Percentiles rank a stretch among this genome's conserved stretches.
phyloP scores from a whole-genome alignment of 2,888 invertebrate species.

The Ischnura elegans region DNA sequence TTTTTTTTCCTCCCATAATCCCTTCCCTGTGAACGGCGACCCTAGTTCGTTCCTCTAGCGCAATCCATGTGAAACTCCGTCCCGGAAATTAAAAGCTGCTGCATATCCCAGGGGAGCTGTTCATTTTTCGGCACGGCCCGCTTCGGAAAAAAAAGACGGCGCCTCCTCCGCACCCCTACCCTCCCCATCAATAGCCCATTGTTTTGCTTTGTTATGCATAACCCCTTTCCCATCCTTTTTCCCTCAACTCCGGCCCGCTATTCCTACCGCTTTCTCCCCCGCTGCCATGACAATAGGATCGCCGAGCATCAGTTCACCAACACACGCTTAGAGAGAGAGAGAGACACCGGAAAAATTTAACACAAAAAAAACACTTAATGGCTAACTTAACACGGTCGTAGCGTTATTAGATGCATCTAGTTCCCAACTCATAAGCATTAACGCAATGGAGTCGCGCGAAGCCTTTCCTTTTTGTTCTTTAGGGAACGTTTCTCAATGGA shows the following conservation, averaged over 20 bases:
- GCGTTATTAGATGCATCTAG: conserved; percentile 26
- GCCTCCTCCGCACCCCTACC: too few relatives aligned
- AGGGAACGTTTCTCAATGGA: neutral
- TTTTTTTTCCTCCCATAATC: neutral
- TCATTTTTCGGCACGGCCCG: conserved; percentile 36
- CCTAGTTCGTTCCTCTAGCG: conserved; percentile 32
- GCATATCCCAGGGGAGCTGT: conserved; percentile 52
- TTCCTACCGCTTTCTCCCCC: conserved; percentile 54
- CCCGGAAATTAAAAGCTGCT: conserved; percentile 47
- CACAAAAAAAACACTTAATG: neutral
- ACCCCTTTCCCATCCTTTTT: conserved; percentile 60
- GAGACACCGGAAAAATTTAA: conserved; percentile 26
- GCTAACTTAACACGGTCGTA: neutral
- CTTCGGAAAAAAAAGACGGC: conserved; percentile 14
- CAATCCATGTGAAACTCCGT: conserved; percentile 50
- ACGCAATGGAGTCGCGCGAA: neutral
- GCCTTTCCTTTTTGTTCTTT: neutral
- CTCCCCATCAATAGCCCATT: conserved; percentile 49
- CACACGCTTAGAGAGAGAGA: conserved; percentile 4
- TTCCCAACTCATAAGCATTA: conserved; percentile 15
- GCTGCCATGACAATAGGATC: conserved; percentile 42
- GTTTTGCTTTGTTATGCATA: conserved; percentile 63
- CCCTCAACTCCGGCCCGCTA: conserved; percentile 29
- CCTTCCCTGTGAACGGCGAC: conserved; percentile 16
- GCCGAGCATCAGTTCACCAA: conserved; percentile 37